Conservation (phyloP, 2,113 vertebrate genomes). For the Todiramphus chloris region DNA sequence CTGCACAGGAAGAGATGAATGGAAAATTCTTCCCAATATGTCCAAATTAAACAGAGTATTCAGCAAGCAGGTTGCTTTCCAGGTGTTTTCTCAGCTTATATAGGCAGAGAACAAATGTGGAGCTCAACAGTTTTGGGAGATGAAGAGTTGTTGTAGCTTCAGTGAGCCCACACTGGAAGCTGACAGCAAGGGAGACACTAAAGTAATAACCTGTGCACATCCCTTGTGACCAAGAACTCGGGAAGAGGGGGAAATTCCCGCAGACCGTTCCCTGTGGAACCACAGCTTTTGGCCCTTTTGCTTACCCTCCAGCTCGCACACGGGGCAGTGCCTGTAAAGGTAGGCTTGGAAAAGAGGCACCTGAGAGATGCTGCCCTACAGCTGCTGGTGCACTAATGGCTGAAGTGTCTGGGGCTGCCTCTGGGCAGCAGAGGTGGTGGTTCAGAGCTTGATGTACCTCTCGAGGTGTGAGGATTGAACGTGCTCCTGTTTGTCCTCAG, state of each 20-base stretch:
- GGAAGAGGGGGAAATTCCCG: neutral
- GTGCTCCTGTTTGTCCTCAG: neutral
- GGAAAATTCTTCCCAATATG: neutral
- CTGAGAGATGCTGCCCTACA: neutral
- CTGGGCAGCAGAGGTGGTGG: neutral
- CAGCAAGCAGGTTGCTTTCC: neutral
- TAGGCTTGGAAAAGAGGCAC: neutral
- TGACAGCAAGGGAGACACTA: neutral
- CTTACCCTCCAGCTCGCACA: neutral
- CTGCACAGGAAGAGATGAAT: neutral
- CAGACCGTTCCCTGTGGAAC: neutral
- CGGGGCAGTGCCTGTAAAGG: neutral
- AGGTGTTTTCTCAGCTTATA: neutral
- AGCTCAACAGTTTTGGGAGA: neutral
- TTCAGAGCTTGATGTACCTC: neutral
- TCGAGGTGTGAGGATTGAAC: neutral
- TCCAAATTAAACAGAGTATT: neutral
- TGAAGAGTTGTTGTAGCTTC: neutral
- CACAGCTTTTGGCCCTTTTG: neutral
- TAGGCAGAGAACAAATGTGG: neutral
- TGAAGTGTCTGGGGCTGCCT: neutral
- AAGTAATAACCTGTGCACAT: neutral
- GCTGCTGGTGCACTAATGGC: neutral
- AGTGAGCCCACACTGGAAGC: neutral
- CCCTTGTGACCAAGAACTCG: neutral